A percentile compares a stretch with the other conserved stretches of the same genome.
Evolutionary conservation across 2,113 vertebrate species (phyloP).

Genomic region (Tetrao urogallus): DNA sequence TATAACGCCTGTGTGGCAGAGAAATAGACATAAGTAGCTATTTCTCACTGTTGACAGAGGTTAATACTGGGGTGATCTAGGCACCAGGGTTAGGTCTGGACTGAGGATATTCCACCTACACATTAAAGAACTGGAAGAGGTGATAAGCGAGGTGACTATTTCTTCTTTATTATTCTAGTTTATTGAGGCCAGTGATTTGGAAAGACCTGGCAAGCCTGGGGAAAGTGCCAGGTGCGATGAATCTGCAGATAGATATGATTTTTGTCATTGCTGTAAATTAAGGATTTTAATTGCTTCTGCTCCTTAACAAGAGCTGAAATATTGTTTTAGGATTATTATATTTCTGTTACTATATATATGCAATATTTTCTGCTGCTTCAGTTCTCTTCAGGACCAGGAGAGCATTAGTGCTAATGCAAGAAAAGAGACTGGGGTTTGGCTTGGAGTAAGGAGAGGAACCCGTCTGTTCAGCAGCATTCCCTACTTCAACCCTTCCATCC

Average conservation of each 20-base stretch:
- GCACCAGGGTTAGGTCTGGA: not conserved
- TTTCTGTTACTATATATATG: not conserved
- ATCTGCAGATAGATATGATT: not conserved
- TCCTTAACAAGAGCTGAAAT: not conserved
- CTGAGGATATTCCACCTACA: accelerated
- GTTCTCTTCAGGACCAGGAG: not conserved
- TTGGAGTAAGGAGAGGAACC: accelerated
- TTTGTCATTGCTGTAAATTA: not conserved
- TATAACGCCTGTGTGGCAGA: not conserved
- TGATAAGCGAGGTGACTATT: not conserved
- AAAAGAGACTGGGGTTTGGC: not conserved
- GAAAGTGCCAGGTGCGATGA: not conserved
- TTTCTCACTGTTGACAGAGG: slow-evolving; percentile 43
- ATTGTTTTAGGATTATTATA: not conserved
- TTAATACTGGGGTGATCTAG: slow-evolving; percentile 6
- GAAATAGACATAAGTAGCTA: not conserved
- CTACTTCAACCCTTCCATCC: not conserved
- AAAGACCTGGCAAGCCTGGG: not conserved
- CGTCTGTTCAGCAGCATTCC: not conserved
- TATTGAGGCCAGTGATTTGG: not conserved
- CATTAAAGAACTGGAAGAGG: slow-evolving; percentile 2
- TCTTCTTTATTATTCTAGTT: not conserved
- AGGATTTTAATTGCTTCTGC: not conserved
- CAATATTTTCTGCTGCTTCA: not conserved
- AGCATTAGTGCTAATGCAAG: not conserved